phyloP scores from a whole-genome alignment of 2,888 invertebrate species.

The Drosophila siamana region DNA sequence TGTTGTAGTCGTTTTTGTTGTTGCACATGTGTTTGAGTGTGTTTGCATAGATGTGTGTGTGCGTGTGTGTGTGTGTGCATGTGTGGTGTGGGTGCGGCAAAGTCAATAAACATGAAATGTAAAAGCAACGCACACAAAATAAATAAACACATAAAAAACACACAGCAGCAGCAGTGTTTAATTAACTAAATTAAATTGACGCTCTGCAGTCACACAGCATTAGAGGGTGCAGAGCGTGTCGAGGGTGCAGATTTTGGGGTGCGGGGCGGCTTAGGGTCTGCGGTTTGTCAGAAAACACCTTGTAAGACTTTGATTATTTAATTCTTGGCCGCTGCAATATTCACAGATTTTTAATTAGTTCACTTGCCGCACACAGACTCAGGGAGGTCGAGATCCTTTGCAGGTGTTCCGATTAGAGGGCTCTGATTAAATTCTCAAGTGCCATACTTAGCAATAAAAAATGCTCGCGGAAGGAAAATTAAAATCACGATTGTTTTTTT shows the following conservation, averaged over 20 bases:
- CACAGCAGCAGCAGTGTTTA: slow-evolving; percentile 62
- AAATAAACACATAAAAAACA: slow-evolving; percentile 70
- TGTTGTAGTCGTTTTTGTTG: slow-evolving; percentile 51
- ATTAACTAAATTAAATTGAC: slow-evolving; percentile 78
- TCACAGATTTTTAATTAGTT: slow-evolving; percentile 73
- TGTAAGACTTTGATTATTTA: slow-evolving; percentile 66
- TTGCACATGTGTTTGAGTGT: slow-evolving; percentile 8
- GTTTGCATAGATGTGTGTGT: slow-evolving; percentile 16
- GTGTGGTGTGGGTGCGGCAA: slow-evolving; percentile 48
- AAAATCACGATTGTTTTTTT: neutral
- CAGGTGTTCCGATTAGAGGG: neutral
- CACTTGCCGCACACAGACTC: slow-evolving; percentile 23
- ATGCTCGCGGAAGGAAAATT: neutral
- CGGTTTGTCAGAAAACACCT: slow-evolving; percentile 30
- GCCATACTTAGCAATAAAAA: slow-evolving; percentile 13
- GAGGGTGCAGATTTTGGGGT: neutral
- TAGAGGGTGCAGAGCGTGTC: neutral
- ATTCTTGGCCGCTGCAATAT: slow-evolving; percentile 58
- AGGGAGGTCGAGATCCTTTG: no score
- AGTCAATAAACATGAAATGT: slow-evolving; percentile 80
- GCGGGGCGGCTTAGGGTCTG: neutral
- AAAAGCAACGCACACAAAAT: slow-evolving; percentile 68
- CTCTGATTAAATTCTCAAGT: slow-evolving; percentile 55
- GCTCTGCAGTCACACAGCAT: slow-evolving; percentile 23
- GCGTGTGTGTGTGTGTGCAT: slow-evolving; percentile 24